Evolutionary conservation across 1,140 invertebrate genomes (phyloP).

Genomic region (Portunus trituberculatus): DNA sequence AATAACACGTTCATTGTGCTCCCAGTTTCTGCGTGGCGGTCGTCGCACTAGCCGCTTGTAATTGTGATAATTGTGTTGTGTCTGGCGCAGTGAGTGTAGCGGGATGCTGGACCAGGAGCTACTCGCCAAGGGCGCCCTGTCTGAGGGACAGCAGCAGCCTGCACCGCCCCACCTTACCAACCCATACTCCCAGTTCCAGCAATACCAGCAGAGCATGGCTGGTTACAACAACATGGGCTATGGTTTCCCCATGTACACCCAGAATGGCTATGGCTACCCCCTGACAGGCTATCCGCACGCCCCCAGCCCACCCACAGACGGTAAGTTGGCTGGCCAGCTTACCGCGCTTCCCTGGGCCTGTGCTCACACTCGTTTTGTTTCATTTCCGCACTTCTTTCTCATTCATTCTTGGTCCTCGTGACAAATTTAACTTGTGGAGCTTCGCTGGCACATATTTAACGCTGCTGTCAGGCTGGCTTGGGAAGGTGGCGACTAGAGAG

Average conservation of each 20-base stretch:
- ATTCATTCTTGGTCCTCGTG: not conserved
- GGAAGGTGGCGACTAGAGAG: not conserved
- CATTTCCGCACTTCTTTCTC: not conserved
- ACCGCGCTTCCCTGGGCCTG: not conserved
- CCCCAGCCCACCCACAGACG: constrained; percentile 75
- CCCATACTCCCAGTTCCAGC: constrained; percentile 77
- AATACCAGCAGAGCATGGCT: constrained; percentile 77
- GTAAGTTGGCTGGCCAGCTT: constrained; percentile 56
- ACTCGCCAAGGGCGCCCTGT: constrained; percentile 71
- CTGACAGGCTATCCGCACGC: constrained; percentile 76
- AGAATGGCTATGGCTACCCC: constrained; percentile 77
- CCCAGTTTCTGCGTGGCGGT: constrained; percentile 58
- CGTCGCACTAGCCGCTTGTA: constrained; percentile 51
- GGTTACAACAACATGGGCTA: constrained; percentile 77
- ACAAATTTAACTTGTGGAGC: not conserved
- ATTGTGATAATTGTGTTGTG: constrained; percentile 73
- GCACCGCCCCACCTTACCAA: constrained; percentile 72
- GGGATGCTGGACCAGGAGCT: constrained; percentile 76
- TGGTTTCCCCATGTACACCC: constrained; percentile 77
- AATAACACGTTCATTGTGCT: constrained; percentile 60
- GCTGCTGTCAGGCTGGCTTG: not conserved
- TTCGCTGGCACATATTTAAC: not conserved
- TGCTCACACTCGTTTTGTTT: not conserved
- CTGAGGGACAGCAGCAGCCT: constrained; percentile 70
- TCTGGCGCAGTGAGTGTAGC: constrained; percentile 32